A percentile compares a stretch with the other conserved stretches of the same genome.
Conservation (phyloP, 1,140 invertebrate genomes). For the Ceratina calcarata region DNA sequence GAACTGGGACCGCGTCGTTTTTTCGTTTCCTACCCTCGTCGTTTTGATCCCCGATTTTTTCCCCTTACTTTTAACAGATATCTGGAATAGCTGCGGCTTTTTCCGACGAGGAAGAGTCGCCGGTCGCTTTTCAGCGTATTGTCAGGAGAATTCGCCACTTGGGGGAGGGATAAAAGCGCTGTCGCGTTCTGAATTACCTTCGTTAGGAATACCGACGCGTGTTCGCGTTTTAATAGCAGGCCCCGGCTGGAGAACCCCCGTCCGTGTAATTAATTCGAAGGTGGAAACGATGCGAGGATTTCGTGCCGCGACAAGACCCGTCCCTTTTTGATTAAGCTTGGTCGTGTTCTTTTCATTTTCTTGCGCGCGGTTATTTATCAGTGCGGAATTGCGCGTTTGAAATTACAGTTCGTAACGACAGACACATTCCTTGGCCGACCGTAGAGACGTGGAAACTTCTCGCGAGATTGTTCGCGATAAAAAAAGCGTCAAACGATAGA, state of each 20-base stretch:
- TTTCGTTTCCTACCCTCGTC: background rate
- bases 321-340: background rate
- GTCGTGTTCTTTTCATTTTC: too few relatives aligned
- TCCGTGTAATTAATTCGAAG: slow-evolving; percentile 36
- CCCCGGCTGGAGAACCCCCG: background rate
- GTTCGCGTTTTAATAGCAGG: slow-evolving; percentile 29
- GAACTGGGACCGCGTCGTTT: background rate
- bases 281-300: slow-evolving; percentile 27
- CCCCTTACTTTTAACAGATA: background rate
- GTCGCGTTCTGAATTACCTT: slow-evolving; percentile 25
- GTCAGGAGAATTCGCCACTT: slow-evolving; percentile 16
- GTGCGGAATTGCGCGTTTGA: background rate
- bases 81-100: background rate
- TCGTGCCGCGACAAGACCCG: background rate
- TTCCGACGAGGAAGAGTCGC: background rate
- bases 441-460: background rate
- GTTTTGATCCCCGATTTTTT: background rate
- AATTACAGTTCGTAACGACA: background rate
- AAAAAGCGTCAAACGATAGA: background rate
- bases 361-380: background rate
- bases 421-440: too few relatives aligned
- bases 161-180: background rate
- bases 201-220: slow-evolving; percentile 40
- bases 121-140: slow-evolving; percentile 16
- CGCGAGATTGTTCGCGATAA: background rate